These are phyloP conservation scores for Entelurus aequoreus DNA, from an alignment of 2,113 vertebrate species.

Conservation along the genomic window DNA sequence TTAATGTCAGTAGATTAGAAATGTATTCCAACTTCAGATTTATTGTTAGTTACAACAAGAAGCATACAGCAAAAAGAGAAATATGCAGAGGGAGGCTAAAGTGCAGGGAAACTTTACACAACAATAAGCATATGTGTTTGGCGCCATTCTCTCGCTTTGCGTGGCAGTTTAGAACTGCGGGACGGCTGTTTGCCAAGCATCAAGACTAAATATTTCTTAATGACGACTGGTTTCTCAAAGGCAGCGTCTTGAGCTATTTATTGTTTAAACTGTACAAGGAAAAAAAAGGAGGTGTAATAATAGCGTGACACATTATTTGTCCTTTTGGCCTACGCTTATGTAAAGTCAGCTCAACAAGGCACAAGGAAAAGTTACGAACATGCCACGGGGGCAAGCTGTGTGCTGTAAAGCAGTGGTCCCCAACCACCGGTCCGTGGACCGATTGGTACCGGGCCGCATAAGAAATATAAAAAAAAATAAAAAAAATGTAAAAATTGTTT, in stretches of 20 bases:
- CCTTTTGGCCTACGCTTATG: not conserved
- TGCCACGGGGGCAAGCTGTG: constrained; percentile 30
- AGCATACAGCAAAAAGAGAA: constrained; percentile 9
- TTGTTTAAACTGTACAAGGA: constrained; percentile 10
- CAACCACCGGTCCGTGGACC: too few species aligned
- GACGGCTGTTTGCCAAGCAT: constrained; percentile 38
- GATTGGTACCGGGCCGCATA: too few species aligned
- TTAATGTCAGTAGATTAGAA: constrained; percentile 5
- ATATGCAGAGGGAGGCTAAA: constrained; percentile 6
- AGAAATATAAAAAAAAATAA: too few species aligned
- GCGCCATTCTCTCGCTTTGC: constrained; percentile 24
- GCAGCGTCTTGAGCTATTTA: constrained; percentile 36
- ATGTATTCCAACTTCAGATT: not conserved
- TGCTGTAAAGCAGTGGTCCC: too few species aligned
- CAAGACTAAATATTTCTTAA: constrained; percentile 39
- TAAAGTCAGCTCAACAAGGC: not conserved
- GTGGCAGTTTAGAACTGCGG: constrained; percentile 27
- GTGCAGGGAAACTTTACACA: constrained; percentile 9
- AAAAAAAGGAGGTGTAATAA: constrained; percentile 16
- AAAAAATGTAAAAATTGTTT: too few species aligned
- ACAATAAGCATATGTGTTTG: constrained; percentile 29
- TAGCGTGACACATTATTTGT: not conserved
- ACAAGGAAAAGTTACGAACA: constrained; percentile 26
- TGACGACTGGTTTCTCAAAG: constrained; percentile 39
- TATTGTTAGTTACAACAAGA: constrained; percentile 1